Conservation (phyloP, 1,140 invertebrate genomes). For the Periplaneta americana region DNA sequence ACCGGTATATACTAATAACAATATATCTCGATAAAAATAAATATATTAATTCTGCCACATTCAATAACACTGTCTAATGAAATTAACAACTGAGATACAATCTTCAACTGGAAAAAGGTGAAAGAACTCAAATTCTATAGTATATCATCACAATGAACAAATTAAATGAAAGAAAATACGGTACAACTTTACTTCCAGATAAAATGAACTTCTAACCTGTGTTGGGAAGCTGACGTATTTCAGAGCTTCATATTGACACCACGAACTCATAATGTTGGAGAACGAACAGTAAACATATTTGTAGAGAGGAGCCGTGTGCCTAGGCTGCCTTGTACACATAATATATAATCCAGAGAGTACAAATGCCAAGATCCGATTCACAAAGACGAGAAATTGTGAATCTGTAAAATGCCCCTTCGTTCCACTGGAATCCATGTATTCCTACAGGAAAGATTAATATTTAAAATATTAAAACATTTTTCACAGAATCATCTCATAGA, state of each 20-base stretch:
- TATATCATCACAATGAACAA: neutral
- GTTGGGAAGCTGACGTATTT: conserved; percentile 98
- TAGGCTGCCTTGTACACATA: conserved; percentile 54
- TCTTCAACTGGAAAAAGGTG: no score
- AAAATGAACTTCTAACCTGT: conserved; percentile 55
- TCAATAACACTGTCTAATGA: no score
- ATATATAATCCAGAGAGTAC: conserved; percentile 58
- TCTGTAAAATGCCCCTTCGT: conserved; percentile 73
- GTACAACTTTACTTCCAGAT: neutral
- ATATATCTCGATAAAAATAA: no score
- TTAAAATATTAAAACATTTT: neutral
- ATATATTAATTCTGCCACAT: no score
- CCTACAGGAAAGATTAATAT: conserved; percentile 38
- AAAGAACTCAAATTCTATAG: no score
- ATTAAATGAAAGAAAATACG: neutral
- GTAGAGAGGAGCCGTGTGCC: conserved; percentile 82
- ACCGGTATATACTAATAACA: no score
- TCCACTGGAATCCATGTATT: conserved; percentile 57
- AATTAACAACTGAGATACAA: no score
- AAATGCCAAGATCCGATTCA: conserved; percentile 86
- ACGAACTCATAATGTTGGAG: conserved; percentile 97
- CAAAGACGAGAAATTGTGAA: conserved; percentile 93
- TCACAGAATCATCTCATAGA: no score
- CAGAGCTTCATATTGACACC: conserved; percentile 99
- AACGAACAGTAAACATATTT: conserved; percentile 96